Base-by-base conservation (phyloP, 1,140 invertebrate genomes). In the Panagrolaimus sp. region DNA sequence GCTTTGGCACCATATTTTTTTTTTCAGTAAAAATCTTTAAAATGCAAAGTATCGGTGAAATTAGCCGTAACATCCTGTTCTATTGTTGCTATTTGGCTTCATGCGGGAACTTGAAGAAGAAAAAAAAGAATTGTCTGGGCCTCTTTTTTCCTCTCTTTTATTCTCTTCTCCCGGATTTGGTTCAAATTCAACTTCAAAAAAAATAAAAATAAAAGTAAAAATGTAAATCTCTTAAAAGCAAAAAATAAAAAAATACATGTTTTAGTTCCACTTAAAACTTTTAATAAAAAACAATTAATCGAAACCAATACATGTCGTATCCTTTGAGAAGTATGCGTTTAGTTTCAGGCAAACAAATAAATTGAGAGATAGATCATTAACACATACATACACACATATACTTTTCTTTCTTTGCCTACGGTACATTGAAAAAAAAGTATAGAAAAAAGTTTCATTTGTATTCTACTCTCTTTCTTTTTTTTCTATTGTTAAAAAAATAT, bases 11-110 rank as follows among this genome's bases (percentile, higher is more conserved):
- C 7, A 2, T 4, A 38, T 38, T 38, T 38, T 38, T 38, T 38
- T 38, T 38, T 38, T 38, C 31, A 38, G 7, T 20, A 20, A 27
- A 57, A 16, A 27, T 27, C 20, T 27, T 57, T 27, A 25, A 27
- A 27, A 20, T 57, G 9, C n/a, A 25, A 25, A 27, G 51, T 27
- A 57, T 20, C 20, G 20, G 51, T 57, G 51, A 57, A 57, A 57
- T 57, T 57, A 57, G 51, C 51, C 51, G 51, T 57, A 27, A 57
- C 51, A 57, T 57, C 51, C 51, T 57, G 51, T 57, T 27, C 27
- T 57, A 27, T 57, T 38, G 31, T 38, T 38, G 31, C 7, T 2
- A 38, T 7, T 38, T 38, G 31, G 31, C 31, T 38, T 38, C 31
- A 38, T 38, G 31, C 31, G 31, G 31, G 31, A 38, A 38, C 2